These are phyloP conservation scores for Rhea americana DNA, from an alignment of 2,113 vertebrate genomes.

Conservation along the genomic window DNA sequence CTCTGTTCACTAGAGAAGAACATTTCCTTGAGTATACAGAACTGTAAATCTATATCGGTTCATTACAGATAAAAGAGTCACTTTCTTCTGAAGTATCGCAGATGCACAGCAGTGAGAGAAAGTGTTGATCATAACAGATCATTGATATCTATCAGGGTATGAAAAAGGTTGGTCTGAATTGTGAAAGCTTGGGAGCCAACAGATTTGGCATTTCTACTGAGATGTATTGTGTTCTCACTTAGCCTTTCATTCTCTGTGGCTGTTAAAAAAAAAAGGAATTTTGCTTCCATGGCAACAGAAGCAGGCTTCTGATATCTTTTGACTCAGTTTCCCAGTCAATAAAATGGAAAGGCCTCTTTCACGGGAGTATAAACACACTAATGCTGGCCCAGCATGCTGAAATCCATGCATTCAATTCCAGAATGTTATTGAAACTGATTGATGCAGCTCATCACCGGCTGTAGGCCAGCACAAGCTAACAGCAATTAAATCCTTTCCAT, in stretches of 20 bases:
- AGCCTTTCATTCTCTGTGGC: constrained; percentile 4
- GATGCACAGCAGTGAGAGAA: not conserved
- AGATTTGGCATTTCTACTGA: constrained; percentile 9
- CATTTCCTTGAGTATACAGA: not conserved
- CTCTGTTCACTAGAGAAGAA: not conserved
- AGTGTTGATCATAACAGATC: not conserved
- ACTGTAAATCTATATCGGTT: not conserved
- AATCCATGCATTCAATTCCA: not conserved
- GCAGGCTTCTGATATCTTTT: not conserved
- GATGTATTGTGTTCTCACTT: not conserved
- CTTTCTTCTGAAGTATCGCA: not conserved
- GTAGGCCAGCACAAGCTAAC: not conserved
- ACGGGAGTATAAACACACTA: not conserved
- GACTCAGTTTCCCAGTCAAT: constrained; percentile 49
- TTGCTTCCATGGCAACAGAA: constrained; percentile 31
- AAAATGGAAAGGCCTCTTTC: constrained; percentile 17
- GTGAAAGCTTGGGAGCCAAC: not conserved
- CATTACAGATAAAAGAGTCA: not conserved
- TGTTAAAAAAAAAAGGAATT: constrained; percentile 21
- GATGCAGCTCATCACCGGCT: constrained; percentile 28
- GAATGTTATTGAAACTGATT: constrained; percentile 33
- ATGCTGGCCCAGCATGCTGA: not conserved
- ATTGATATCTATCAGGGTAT: not conserved
- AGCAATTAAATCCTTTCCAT: constrained; percentile 17
- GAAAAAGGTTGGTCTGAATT: constrained; percentile 11